Base-by-base conservation (phyloP, 2,888 invertebrate species). In the Drosophila antonietae region DNA sequence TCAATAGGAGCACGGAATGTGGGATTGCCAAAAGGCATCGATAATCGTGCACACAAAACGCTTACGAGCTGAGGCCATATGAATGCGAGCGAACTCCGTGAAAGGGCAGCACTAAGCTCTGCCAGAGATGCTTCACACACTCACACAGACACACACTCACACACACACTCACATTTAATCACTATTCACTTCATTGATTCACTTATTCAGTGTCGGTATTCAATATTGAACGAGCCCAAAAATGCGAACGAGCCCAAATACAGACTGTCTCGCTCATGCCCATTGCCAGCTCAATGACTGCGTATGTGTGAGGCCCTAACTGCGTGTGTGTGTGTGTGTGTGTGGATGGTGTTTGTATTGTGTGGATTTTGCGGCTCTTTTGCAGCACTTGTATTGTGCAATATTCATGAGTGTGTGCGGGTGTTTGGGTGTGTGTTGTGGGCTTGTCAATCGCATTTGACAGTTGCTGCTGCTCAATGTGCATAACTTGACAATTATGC, bases 141-240 rank as follows among this genome's bases (percentile, higher is more conserved):
- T 2, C 47, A 41, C 68, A 20, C 20, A n/a, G n/a, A 20, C 20
- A 20, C 20, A 43, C 53, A 62, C 46, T 31, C 68, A 35, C 61
- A 81, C 47, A 20, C 68, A 47, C 66, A 49, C 28, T 70, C 64
- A 80, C 63, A 81, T 85, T 81, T 85, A 81, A 81, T 82, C 81
- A 85, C 83, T 80, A 85, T 82, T 76, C 85, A 81, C 81, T 82
- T 82, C 80, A 85, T 82, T 85, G 81, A 85, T 76, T 85, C 85
- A 85, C 73, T 81, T 81, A 85, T 82, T 85, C 85, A 85, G 83
- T 82, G 76, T 70, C 64, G 59, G 75, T 73, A 69, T 80, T 73
- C 73, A 35, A 37, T 46, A 61, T 61, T 65, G 60, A 56, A 18
- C 62, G 37, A 43, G 43, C 61, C 68, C 61, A 51, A 71, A 81